Evolutionary conservation across 2,797 vertebrate species (phyloP), one percentile per base, ranked within the genome.

Genomic region (Graptemys geographica): DNA sequence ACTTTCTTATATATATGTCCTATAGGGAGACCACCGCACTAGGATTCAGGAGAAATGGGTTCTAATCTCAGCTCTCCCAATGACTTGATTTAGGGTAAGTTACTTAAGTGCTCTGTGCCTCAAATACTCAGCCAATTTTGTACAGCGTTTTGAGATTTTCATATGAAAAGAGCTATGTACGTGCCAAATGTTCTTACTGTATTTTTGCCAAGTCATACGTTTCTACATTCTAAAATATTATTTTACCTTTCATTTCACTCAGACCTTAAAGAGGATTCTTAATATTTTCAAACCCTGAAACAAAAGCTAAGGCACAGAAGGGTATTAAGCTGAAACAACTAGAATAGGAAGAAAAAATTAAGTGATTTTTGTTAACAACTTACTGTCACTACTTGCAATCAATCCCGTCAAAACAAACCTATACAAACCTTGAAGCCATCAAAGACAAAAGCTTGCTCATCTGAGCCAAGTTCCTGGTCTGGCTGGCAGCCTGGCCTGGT

Each of bases 361-460:
- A 78, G 3, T 28, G 28, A 49, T 49, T 11, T 78, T 78, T 49
- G 23, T 27, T 47, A 23, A 74, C 5, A 19, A 21, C 47, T n/a
- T 9, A 47, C 74, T 74, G 13, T 57, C 4, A 88, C 69, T 41
- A 37, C 79, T 57, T 59, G 6, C 41, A 76, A 27, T 52, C 49
- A 33, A 3, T 79, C 28, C 21, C 55, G 23, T 85, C 52, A 51
- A 78, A 16, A 79, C 41, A 59, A 81, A 59, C 23, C 44, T 31
- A 16, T 15, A 94, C 98, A 98, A 94, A 99, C 99, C 99, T 99
- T 99, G 96, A 99, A 99, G 82, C 99, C 99, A 82, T 99, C 99
- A 85, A 99, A 99, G 81, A 99, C 99, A 95, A 99, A 99, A 93
- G 99, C 99, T 87, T 99, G 98, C 82, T 99, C 99, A 89, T 99